Percentiles rank a stretch among this genome's conserved stretches.
phyloP scores from a whole-genome alignment of 2,888 invertebrate species.

The Metallyticus violacea region DNA sequence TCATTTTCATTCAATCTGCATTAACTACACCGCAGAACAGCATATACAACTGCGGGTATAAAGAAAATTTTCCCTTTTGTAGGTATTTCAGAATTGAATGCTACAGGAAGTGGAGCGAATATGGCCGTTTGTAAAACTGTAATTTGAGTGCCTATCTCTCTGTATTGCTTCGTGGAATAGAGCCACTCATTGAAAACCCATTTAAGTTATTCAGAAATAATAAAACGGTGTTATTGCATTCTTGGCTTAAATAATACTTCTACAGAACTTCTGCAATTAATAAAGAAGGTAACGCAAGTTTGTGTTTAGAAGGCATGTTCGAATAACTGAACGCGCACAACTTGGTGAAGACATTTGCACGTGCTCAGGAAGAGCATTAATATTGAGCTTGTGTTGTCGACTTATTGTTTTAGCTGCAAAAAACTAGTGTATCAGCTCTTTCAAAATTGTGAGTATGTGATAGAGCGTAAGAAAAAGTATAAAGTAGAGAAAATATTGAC shows the following conservation, averaged over 20 bases:
- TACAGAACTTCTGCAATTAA: background rate
- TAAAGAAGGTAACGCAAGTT: background rate
- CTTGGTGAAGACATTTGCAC: slow-evolving; percentile 12
- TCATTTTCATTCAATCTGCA: background rate
- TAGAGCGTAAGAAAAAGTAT: background rate
- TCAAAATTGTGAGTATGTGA: background rate
- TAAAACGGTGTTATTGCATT: background rate
- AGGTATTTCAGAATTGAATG: background rate
- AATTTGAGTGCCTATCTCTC: background rate
- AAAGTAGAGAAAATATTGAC: background rate
- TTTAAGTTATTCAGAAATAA: background rate
- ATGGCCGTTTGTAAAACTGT: background rate
- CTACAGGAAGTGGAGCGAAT: background rate
- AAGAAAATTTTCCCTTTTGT: background rate
- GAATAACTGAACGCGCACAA: background rate
- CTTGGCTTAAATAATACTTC: background rate
- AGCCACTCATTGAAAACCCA: background rate
- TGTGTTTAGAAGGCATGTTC: background rate
- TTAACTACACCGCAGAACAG: background rate
- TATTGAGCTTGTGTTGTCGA: background rate
- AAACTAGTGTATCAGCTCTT: background rate
- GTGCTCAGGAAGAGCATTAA: slow-evolving; percentile 2
- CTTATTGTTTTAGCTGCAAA: background rate
- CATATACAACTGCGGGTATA: background rate
- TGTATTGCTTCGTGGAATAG: background rate